Base-by-base conservation (phyloP, 2,797 vertebrate species). In the Thamnophis elegans region DNA sequence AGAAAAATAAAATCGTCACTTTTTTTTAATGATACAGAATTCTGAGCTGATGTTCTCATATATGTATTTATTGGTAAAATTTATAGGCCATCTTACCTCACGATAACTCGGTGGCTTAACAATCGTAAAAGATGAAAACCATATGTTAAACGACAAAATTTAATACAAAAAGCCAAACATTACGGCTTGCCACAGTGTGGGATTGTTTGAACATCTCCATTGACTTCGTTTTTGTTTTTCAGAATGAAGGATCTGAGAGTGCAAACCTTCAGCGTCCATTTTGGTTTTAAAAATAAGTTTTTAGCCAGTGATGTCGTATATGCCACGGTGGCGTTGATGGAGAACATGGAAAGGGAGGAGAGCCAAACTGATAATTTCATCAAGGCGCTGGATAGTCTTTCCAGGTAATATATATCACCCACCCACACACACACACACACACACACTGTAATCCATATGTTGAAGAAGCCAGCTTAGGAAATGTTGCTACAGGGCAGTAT, bases 241-340 rank as follows among this genome's bases (percentile, higher is more conserved):
- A 99, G 99, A 87, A 98, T 99, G 98, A 99, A 98, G 95, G 99
- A 99, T 94, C 98, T 99, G 95, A 98, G 99, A 36, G 95, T 99
- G 62, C 99, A 99, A 97, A 99, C 99, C 0, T 99, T 99, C 94
- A 98, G 98, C 7, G 98, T 98, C 94, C 98, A 99, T 95, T 99
- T 99, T 94, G 99, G 99, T 89, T 99, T 99, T 96, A 99, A 99
- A 97, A 99, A 99, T 95, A 99, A 98, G 78, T 99, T 99, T 96
- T 97, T 99, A 96, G 99, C 99, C 95, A 98, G 97, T 26, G 99
- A 99, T 22, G 97, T 99, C 73, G 99, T 99, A 47, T 99, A 99
- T 4, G 98, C 98, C 78, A 97, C 98, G 2, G 96, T 98, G 86
- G 98, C 99, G 22, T 96, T 99, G 89, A 98, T 99, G 97, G 99